Evolutionary conservation across 1,140 invertebrate species (phyloP).

Genomic region (Polypedilum pembai): DNA sequence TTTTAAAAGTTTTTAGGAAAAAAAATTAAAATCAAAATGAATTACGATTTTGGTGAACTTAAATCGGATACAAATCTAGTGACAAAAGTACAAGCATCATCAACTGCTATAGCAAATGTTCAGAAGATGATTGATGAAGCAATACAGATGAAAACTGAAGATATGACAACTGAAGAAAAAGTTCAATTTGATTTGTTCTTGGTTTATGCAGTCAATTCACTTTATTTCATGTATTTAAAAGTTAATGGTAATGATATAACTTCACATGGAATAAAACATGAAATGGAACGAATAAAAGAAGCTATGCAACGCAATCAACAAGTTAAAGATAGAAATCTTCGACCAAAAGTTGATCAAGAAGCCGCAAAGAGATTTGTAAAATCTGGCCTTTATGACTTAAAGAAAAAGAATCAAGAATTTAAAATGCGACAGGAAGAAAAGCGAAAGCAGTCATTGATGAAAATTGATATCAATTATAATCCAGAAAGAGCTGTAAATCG

Average conservation of each 20-base stretch:
- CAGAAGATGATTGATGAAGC: constrained; percentile 45
- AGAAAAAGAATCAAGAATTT: constrained; percentile 7
- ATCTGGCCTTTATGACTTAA: constrained; percentile 48
- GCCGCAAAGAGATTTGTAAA: constrained; percentile 52
- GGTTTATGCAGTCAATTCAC: constrained; percentile 49
- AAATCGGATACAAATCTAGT: constrained; percentile 44
- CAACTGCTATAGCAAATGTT: constrained; percentile 47
- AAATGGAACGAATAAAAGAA: constrained; percentile 50
- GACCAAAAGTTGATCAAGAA: constrained; percentile 48
- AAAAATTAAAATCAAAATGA: too few relatives aligned
- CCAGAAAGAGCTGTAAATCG: background rate
- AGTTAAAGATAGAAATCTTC: constrained; percentile 48
- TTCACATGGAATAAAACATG: constrained; percentile 49
- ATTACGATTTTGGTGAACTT: constrained; percentile 42
- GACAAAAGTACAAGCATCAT: constrained; percentile 46
- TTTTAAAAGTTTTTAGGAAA: too few relatives aligned
- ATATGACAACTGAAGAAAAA: constrained; percentile 48
- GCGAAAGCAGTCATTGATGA: background rate
- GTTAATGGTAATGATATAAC: constrained; percentile 50
- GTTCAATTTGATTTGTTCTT: constrained; percentile 55
- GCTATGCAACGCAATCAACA: constrained; percentile 52
- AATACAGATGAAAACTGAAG: constrained; percentile 44
- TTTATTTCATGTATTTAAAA: constrained; percentile 53
- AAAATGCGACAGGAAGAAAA: background rate
- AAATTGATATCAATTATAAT: background rate